Conservation (phyloP, 2,113 vertebrate species). For the Panthera tigris region DNA sequence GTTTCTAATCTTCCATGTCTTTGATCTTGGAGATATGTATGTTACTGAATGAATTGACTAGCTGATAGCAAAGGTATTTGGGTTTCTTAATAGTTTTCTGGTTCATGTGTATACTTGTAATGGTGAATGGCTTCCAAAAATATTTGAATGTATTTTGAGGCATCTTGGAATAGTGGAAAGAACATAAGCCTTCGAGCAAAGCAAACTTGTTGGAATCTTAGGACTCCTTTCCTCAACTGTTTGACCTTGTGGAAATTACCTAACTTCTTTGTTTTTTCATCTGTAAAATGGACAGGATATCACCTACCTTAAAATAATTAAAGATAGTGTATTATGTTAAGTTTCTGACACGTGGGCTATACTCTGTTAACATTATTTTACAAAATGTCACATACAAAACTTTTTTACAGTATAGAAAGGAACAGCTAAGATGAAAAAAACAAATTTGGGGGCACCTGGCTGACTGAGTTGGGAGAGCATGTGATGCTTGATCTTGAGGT, state of each 20-base stretch:
- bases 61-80: slow-evolving; percentile 27
- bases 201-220: slow-evolving; percentile 39
- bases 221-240: neutral
- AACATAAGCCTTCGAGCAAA: slow-evolving; percentile 6
- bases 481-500: neutral
- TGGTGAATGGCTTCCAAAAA: slow-evolving; percentile 28
- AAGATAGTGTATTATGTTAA: slow-evolving; percentile 15
- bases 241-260: slow-evolving; percentile 9
- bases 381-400: neutral
- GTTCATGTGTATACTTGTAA: slow-evolving; percentile 9
- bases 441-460: neutral
- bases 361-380: slow-evolving; percentile 27
- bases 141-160: slow-evolving; percentile 41
- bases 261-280: slow-evolving; percentile 39
- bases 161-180: slow-evolving; percentile 12
- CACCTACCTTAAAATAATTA: slow-evolving; percentile 20
- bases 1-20: slow-evolving; percentile 2
- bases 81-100: slow-evolving; percentile 52
- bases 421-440: slow-evolving; percentile 33
- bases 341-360: neutral
- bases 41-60: slow-evolving; percentile 3
- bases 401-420: neutral
- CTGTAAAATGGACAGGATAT: slow-evolving; percentile 52
- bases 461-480: neutral
- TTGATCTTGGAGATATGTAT: slow-evolving; percentile 44